Evolutionary conservation across 2,797 vertebrate genomes (phyloP), one percentile per base, ranked within the genome.

Genomic region (Coregonus suidteri): DNA sequence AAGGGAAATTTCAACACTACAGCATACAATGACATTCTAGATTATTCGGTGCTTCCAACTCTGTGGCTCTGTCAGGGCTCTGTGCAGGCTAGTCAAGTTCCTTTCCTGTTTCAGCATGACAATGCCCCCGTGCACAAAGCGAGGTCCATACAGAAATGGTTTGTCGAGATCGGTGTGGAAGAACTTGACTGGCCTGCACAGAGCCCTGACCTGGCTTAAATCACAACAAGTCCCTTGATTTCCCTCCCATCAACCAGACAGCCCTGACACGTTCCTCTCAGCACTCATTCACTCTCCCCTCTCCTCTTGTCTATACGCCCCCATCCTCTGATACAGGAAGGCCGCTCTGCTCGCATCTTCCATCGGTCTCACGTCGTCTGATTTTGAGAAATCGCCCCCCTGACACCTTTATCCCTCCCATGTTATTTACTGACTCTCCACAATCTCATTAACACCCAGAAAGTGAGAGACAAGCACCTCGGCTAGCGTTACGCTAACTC

Each of bases 371-470:
- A 80, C 73, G 68, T 25, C 30, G 34, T 35, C 20, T 30, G 65
- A 31, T 66, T 66, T 5, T 56, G 71, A 79, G 75, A 79, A 81
- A 82, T 20, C 15, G 3, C 52, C 52, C 52, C 18, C 31, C 41
- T 80, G 73, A 15, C 30, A 35, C 64, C 25, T 16, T 69, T 47
- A 9, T 47, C 9, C 9, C 2, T 47, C 41, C 41, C 41, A 47
- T 47, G 41, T 47, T 47, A 81, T 71, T 70, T 81, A 79, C 76
- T 59, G 75, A 62, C 35, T 71, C 77, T 78, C 71, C 35, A 47
- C 69, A 1, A 51, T 62, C 75, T 83, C 72, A 65, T 81, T 81
- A 78, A 75, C 76, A 70, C 75, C 62, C 77, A 34, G 35, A 3
- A 13, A 9, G 41, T 1, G 9, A 47, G 41, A 65, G 52, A 52